Evolutionary conservation across 2,113 vertebrate genomes (phyloP), one percentile per base, ranked within the genome.

Genomic region (Chloropsis cyanopogon): DNA sequence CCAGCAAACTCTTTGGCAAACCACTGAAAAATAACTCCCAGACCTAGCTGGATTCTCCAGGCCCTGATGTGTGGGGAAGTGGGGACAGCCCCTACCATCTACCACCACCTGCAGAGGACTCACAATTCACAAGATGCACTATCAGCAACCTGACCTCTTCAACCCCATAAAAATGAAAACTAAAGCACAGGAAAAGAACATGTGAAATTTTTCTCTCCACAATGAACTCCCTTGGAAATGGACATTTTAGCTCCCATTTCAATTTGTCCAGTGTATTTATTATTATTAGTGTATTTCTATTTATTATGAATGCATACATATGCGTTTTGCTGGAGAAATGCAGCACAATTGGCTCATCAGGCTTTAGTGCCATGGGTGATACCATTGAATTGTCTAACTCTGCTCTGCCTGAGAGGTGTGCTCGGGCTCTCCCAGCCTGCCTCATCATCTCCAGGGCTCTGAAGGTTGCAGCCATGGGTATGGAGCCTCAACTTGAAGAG

Each of bases 1-100:
- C 39, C n/a, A 91, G 50, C 37, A 53, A 88, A 73, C 39, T 54
- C n/a, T 49, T 47, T 44, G 42, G 24, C 37, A 71, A 35, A 3
- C 9, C 7, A 23, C 24, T 60, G 46, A 71, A 57, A 80, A 88
- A 7, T 8, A 63, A n/a, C 18, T 73, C 26, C 11, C 42, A 65
- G 46, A 53, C 13, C 17, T 1, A 63, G 52, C 0, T 49, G 71
- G 23, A 39, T 82, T 35, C 80, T 56, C 50, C 35, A 71, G 41
- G 33, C 4, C 26, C 39, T 63, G 44, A 35, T 0, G 4, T 1
- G 16, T 1, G 3, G 33, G 23, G 25, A 88, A 76, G 23, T 4
- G 13, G 9, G 10, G 46, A 26, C 42, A 95, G 22, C 5, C 28
- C 28, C 25, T 69, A 31, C 13, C 42, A 76, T 29, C 57, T 17